Percentiles rank a stretch among this genome's conserved stretches.
Conservation (phyloP, 2,888 invertebrate genomes). For the Cosmopolites sordidus region DNA sequence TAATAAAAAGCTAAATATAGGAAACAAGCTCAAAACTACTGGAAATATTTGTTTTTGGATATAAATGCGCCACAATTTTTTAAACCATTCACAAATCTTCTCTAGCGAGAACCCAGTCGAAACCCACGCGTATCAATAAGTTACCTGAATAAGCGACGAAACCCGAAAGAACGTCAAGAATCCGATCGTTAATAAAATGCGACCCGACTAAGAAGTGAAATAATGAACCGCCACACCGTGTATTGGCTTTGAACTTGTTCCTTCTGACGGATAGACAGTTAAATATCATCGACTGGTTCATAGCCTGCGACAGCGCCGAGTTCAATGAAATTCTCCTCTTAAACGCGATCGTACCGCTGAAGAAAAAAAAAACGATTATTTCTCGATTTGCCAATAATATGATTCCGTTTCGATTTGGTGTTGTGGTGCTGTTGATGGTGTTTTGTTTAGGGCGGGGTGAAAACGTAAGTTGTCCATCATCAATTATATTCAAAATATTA, state of each 20-base stretch:
- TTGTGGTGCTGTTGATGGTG: background rate
- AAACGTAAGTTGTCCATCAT: too few relatives aligned
- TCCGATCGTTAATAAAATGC: constrained; percentile 1
- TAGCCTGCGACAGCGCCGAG: constrained; percentile 9
- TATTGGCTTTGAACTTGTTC: constrained; percentile 25
- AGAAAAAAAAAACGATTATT: background rate
- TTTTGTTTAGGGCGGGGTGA: background rate
- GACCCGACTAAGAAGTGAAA: background rate
- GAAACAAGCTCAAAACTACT: too few relatives aligned
- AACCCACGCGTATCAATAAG: background rate
- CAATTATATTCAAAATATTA: too few relatives aligned
- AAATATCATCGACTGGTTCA: constrained; percentile 13
- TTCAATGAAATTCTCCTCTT: constrained; percentile 16
- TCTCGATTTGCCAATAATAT: too few relatives aligned
- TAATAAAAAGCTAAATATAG: too few relatives aligned
- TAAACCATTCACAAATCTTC: too few relatives aligned
- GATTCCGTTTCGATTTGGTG: background rate
- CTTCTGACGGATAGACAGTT: constrained; percentile 23
- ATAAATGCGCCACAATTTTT: too few relatives aligned
- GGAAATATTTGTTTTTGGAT: too few relatives aligned
- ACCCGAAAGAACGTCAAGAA: constrained; percentile 1
- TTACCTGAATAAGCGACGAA: background rate
- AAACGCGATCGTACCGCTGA: background rate
- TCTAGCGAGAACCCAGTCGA: too few relatives aligned
- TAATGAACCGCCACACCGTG: background rate